Evolutionary conservation across 2,113 vertebrate species (phyloP).

Genomic region (Potamarius usumacintae): DNA sequence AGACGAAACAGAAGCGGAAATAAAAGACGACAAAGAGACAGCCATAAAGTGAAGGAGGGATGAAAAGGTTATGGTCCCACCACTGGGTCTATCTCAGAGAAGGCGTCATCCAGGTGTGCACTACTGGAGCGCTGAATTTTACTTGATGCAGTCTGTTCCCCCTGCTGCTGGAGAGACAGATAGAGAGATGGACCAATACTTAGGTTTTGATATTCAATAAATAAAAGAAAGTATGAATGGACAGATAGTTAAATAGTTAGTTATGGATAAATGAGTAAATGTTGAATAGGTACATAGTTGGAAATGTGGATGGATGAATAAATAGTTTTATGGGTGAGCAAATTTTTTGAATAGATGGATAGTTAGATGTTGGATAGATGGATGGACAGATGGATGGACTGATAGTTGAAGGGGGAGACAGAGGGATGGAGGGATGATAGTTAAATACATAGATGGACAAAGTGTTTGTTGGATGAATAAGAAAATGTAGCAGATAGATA

Average conservation of each 20-base stretch:
- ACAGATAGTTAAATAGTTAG: not conserved
- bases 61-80: slow-evolving; percentile 59
- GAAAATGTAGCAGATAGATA: not conserved
- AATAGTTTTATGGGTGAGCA: not conserved
- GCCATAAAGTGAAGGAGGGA: not conserved
- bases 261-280: too few relatives aligned
- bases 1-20: not conserved
- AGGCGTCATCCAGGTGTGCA: slow-evolving; percentile 78
- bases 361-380: not conserved
- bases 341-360: not conserved
- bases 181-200: not conserved
- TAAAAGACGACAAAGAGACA: not conserved
- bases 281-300: not conserved
- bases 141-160: slow-evolving; percentile 69
- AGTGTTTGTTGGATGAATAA: not conserved
- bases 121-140: slow-evolving; percentile 81
- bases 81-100: slow-evolving; percentile 79
- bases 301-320: not conserved
- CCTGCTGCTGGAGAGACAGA: slow-evolving; percentile 59
- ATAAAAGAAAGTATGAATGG: not conserved
- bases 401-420: not conserved
- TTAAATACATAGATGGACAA: not conserved
- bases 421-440: not conserved
- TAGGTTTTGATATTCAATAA: not conserved
- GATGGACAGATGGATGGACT: not conserved